A percentile compares a stretch with the other conserved stretches of the same genome.
These are phyloP conservation scores for Columba guinea DNA, from an alignment of 2,797 vertebrate species.

Conservation along the genomic window DNA sequence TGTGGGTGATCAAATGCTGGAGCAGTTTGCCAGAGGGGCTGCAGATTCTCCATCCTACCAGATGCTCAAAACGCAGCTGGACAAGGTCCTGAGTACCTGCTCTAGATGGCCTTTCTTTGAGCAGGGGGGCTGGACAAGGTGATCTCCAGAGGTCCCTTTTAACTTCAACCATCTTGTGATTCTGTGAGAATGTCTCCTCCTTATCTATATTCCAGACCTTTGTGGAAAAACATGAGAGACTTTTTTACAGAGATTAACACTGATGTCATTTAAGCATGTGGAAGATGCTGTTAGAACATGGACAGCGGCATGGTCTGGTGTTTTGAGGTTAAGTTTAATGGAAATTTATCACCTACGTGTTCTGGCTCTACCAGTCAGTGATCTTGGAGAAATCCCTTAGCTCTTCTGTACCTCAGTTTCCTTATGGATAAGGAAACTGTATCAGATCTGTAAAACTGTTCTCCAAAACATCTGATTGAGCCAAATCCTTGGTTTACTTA, in stretches of 20 bases:
- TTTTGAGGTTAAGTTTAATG: background rate
- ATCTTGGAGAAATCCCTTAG: background rate
- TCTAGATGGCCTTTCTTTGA: background rate
- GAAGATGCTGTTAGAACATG: background rate
- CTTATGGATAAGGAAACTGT: too few species aligned
- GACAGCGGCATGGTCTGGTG: background rate
- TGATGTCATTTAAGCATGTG: background rate
- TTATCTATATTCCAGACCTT: background rate
- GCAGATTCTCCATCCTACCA: background rate
- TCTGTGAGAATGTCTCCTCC: background rate
- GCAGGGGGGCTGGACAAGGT: background rate
- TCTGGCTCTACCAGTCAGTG: background rate
- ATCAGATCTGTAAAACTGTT: background rate
- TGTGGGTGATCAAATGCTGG: background rate
- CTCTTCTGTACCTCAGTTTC: background rate
- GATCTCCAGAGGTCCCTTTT: background rate
- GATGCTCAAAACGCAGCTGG: background rate
- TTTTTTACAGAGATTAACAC: background rate
- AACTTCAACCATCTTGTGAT: background rate
- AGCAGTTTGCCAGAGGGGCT: background rate
- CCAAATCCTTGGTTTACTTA: background rate
- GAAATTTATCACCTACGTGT: background rate
- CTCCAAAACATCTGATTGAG: background rate
- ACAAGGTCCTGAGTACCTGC: background rate
- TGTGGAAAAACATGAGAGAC: background rate